A percentile compares a stretch with the other conserved stretches of the same genome.
Conservation (phyloP, 2,888 invertebrate genomes). For the Meiosimyza decipiens region DNA sequence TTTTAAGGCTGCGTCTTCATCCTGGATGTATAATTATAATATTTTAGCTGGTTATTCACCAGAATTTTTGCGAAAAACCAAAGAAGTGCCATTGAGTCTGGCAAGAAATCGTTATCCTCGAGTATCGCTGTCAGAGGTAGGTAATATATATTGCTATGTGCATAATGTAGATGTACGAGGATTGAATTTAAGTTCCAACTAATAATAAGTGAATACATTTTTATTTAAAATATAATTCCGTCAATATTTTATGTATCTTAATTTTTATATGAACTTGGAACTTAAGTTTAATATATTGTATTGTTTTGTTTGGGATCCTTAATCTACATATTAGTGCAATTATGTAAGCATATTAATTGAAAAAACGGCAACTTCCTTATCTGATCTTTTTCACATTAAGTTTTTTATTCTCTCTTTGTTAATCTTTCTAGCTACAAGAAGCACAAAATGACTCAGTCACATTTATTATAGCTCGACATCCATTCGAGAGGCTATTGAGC, state of each 20-base stretch:
- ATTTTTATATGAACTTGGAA: no score
- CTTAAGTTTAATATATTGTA: no score
- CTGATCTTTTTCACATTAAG: conserved; percentile 24
- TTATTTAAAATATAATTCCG: no score
- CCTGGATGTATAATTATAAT: conserved; percentile 93
- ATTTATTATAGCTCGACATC: conserved; percentile 85
- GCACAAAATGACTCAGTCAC: conserved; percentile 82
- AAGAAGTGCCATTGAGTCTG: conserved; percentile 80
- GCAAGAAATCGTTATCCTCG: conserved; percentile 84
- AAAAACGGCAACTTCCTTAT: no score
- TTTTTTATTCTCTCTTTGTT: conserved; percentile 10
- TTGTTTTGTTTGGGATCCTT: no score
- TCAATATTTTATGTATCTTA: no score
- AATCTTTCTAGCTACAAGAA: conserved; percentile 70
- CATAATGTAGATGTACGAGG: no score
- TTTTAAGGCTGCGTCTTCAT: conserved; percentile 87
- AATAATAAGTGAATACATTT: no score
- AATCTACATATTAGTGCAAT: no score
- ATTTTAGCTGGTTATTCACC: conserved; percentile 85
- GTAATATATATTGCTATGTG: not conserved
- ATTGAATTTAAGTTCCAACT: no score
- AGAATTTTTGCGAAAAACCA: conserved; percentile 80
- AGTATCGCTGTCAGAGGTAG: conserved; percentile 74
- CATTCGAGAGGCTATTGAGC: conserved; percentile 81
- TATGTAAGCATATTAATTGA: no score